phyloP scores from a whole-genome alignment of 2,797 vertebrate species.

The Melanotaenia nigrans region DNA sequence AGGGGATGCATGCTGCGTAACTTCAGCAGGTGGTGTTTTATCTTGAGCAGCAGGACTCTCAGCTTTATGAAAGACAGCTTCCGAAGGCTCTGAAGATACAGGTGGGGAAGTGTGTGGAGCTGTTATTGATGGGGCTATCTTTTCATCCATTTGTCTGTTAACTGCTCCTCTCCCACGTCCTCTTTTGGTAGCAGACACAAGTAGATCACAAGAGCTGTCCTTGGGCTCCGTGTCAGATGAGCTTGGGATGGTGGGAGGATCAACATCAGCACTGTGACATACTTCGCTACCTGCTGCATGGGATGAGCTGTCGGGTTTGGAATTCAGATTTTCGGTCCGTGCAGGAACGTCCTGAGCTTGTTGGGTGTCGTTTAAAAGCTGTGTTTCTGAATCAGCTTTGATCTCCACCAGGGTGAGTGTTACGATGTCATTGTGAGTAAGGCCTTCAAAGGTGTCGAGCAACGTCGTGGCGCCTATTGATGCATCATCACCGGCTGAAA shows the following conservation, averaged over 20 bases:
- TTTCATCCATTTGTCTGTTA: neutral
- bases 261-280: neutral
- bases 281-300: neutral
- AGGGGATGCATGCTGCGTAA: neutral
- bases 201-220: conserved; percentile 26
- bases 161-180: neutral
- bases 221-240: neutral
- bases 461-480: conserved; percentile 73
- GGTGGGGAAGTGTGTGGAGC: neutral
- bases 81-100: neutral
- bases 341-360: neutral
- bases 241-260: neutral
- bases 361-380: conserved; percentile 13
- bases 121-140: neutral
- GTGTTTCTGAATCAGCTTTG: conserved; percentile 50
- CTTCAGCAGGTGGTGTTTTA: neutral
- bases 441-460: conserved; percentile 78
- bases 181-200: conserved; percentile 4
- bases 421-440: conserved; percentile 77
- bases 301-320: conserved; percentile 47
- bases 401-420: conserved; percentile 84
- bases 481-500: conserved; percentile 17
- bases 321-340: neutral
- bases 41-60: neutral
- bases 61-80: neutral